These are phyloP conservation scores for Mamestra brassicae DNA, from an alignment of 2,888 invertebrate genomes.

Conservation along the genomic window DNA sequence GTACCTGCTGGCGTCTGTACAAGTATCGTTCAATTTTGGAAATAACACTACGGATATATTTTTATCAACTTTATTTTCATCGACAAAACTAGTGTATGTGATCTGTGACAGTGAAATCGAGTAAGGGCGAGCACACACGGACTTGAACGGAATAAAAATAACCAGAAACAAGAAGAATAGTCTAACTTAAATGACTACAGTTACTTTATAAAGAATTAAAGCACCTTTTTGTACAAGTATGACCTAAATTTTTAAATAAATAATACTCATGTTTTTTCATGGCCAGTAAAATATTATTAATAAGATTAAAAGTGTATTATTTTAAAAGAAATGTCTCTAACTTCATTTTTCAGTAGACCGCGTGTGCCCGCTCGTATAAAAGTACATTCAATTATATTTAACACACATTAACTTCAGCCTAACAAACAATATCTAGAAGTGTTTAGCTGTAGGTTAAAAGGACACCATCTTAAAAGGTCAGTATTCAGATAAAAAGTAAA, in stretches of 20 bases:
- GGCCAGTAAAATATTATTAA: not conserved
- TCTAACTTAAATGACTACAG: not conserved
- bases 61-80: slow-evolving; percentile 68
- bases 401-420: slow-evolving; percentile 36
- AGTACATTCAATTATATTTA: slow-evolving; percentile 35
- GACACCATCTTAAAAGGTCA: not conserved
- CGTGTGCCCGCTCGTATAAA: slow-evolving; percentile 39
- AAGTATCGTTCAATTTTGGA: not conserved
- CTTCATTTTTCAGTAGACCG: slow-evolving; percentile 1
- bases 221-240: slow-evolving; percentile 18
- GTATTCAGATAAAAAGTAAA: not conserved
- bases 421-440: slow-evolving; percentile 7
- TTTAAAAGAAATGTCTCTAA: not conserved
- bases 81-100: slow-evolving; percentile 71
- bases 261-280: not conserved
- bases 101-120: slow-evolving; percentile 56
- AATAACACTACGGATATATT: slow-evolving; percentile 19
- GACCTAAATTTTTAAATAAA: slow-evolving; percentile 8
- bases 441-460: not conserved
- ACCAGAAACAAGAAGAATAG: not conserved
- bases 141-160: not conserved
- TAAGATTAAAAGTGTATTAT: not conserved
- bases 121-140: slow-evolving; percentile 38
- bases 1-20: too few species aligned
- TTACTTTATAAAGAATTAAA: slow-evolving; percentile 7